Evolutionary conservation across 2,888 invertebrate genomes (phyloP).

Genomic region (Leptopterna dolabrata): DNA sequence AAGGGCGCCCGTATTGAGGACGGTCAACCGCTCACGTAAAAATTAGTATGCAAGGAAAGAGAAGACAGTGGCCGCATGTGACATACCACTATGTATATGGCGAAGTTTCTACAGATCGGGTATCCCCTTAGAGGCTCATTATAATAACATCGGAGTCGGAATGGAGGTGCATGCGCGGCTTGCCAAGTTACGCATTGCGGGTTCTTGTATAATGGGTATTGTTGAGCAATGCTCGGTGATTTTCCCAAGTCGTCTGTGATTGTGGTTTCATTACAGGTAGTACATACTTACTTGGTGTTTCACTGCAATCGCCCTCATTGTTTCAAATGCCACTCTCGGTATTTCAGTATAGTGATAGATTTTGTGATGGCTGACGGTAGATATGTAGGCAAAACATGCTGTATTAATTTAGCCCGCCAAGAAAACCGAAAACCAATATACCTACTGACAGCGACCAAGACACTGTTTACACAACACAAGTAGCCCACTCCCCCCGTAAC

Average conservation of each 20-base stretch:
- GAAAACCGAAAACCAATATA: too few relatives aligned
- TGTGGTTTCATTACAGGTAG: background rate
- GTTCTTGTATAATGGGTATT: slow-evolving; percentile 15
- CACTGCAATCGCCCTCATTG: too few relatives aligned
- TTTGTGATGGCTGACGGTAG: too few relatives aligned
- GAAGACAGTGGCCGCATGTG: background rate
- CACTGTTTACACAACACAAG: too few relatives aligned
- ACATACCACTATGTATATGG: slow-evolving; percentile 19
- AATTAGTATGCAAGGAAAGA: slow-evolving; percentile 47
- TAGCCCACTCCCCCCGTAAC: too few relatives aligned
- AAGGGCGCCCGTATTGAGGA: slow-evolving; percentile 39
- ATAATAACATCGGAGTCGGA: background rate
- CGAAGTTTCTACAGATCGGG: background rate
- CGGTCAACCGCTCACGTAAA: slow-evolving; percentile 36
- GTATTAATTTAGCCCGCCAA: too few relatives aligned
- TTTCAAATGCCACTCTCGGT: too few relatives aligned
- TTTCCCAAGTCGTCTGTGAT: background rate
- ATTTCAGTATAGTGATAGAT: too few relatives aligned
- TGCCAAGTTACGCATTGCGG: background rate
- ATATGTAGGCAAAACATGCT: too few relatives aligned
- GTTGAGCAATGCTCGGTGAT: background rate
- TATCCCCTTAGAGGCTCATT: slow-evolving; percentile 7
- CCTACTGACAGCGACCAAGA: too few relatives aligned
- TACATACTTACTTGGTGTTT: too few relatives aligned
- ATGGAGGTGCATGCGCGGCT: background rate